Evolutionary conservation across 2,888 invertebrate species (phyloP), one percentile per base, ranked within the genome.

Genomic region (Clunio marinus): DNA sequence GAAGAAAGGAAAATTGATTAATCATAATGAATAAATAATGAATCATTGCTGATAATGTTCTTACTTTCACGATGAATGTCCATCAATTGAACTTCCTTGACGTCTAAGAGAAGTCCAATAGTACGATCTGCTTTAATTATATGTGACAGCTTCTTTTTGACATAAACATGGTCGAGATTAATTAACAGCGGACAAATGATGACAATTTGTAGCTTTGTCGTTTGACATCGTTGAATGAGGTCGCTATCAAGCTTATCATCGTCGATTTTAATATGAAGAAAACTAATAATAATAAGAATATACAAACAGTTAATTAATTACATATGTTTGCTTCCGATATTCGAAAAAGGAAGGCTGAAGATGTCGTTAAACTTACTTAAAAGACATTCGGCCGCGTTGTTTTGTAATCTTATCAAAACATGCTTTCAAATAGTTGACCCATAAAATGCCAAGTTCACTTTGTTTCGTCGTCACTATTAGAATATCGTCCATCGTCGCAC

Each of bases 341-440:
- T 13, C 35, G n/a, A 62, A 17, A 59, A 20, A 69, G 25, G 66
- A 15, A 15, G 45, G 25, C 15, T 37, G 17, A 51, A 62, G 35
- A 28, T n/a, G 20, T 51, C 22, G 51, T 45, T 10, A 32, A 68
- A 78, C 81, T 82, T 79, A 91, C 91, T 88, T 89, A 81, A 90
- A 91, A 71, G 89, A 88, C 73, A 88, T 86, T 73, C 88, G 83
- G 70, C 88, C 89, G 74, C 89, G 85, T 75, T 91, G 89, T 70
- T 88, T 87, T 80, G 89, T 88, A 72, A 91, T 89, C 79, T 91
- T 89, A 76, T 91, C 88, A 77, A 92, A 92, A 77, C 91, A 90
- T 69, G 87, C 87, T 59, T 86, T 86, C 72, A 92, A 84, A 77
- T 91, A 92, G 75, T 88, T 88, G 17, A 89, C 89, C 88, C 92